phyloP scores from a whole-genome alignment of 2,113 vertebrate genomes.

The Bos taurus region ARS-UCD2.0 NC_037357.1:35087001-35087500 shows the following conservation, averaged over 20 bases:
- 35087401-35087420: neutral
- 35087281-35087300: neutral
- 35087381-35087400: conserved; percentile 34
- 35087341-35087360: conserved; percentile 3
- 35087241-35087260: conserved; percentile 69
- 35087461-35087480: neutral
- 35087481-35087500: neutral
- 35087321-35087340: conserved; percentile 40
- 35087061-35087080: conserved; percentile 47
- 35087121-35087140: conserved; percentile 51
- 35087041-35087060: conserved; percentile 40
- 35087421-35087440: neutral
- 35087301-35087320: conserved; percentile 44
- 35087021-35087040: neutral
- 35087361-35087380: conserved; percentile 61
- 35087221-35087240: conserved; percentile 56
- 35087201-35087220: conserved; percentile 56
- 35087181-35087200: conserved; percentile 17
- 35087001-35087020: conserved; percentile 46
- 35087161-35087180: neutral
- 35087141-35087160: conserved; percentile 23
- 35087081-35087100: conserved; percentile 37
- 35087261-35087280: conserved; percentile 59
- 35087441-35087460: neutral
- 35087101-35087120: conserved; percentile 44